A percentile compares a stretch with the other conserved stretches of the same genome.
Evolutionary conservation across 2,797 vertebrate genomes (phyloP).

Genomic region (Ceryle rudis): DNA sequence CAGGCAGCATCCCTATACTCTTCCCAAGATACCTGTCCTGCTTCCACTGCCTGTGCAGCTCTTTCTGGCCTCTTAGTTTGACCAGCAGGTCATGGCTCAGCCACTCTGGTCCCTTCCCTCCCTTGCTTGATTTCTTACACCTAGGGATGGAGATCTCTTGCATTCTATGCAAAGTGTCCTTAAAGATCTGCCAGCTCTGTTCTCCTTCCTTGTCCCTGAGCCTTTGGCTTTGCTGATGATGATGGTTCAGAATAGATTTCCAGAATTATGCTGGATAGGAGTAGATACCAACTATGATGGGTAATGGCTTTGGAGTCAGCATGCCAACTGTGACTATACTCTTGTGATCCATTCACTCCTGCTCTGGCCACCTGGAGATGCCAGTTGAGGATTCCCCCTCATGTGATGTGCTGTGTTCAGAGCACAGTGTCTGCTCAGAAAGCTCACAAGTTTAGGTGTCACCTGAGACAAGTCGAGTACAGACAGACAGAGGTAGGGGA

Average conservation of each 20-base stretch:
- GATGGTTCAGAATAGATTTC: neutral
- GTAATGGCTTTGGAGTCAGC: neutral
- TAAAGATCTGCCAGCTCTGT: too few species aligned
- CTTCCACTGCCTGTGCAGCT: too few species aligned
- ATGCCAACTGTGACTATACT: neutral
- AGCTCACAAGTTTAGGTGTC: neutral
- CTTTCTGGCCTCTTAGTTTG: too few species aligned
- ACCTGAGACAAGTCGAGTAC: neutral
- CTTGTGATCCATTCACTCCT: neutral
- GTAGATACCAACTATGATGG: fast-evolving
- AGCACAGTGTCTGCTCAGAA: neutral
- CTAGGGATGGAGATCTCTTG: too few species aligned
- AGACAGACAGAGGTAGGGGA: neutral
- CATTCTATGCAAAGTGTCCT: too few species aligned
- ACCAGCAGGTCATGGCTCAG: too few species aligned
- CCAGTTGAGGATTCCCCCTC: neutral
- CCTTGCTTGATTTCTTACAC: too few species aligned
- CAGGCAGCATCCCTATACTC: too few species aligned
- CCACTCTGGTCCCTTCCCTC: too few species aligned
- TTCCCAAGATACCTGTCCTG: too few species aligned
- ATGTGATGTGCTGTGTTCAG: fast-evolving
- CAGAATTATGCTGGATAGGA: neutral
- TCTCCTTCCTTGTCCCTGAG: too few species aligned
- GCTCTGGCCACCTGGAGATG: neutral
- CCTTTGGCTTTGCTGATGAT: neutral